Evolutionary conservation across 2,888 invertebrate species (phyloP), one percentile per base, ranked within the genome.

Genomic region (Lasius platythorax): DNA sequence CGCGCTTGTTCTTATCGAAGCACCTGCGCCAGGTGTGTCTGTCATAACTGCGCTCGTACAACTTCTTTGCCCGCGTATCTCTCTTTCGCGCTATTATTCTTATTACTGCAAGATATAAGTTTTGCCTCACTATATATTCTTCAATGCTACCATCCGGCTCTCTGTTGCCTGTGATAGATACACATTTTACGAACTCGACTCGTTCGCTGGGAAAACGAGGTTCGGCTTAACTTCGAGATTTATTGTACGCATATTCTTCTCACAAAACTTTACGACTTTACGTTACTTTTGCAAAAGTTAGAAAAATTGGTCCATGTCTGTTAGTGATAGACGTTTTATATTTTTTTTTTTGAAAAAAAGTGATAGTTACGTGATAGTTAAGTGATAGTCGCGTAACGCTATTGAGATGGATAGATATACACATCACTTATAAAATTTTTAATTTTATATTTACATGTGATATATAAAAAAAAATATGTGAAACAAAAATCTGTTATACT

Each of bases 1-100:
- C 72, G 43, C 37, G 58, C 61, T 72, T 43, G 33, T 61, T 33
- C 33, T 72, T 72, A 53, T 61, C 46, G 33, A 12, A 18, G n/a
- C 79, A 72, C 46, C 46, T 72, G 61, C 53, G 72, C n/a, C 76
- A 68, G 56, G 56, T 61, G 61, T 46, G 28, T 61, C 46, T 70
- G 18, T 61, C 37, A 37, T 12, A 23, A 43, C 37, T 37, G 1
- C 46, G 46, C 43, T 70, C 58, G 66, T 68, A 18, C 18, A 28
- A 46, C 30, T 43, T 30, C 33, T 37, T 50, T 33, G 64, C 50
- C 28, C n/a, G 40, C 40, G n/a, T 68, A 56, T 78, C 28, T 72
- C 68, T 53, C n/a, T 43, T 15, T 18, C 72, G 46, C 58, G 70
- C 78, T 70, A n/a, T 70, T 61, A 50, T 61, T 63, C 46, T 79